These are phyloP conservation scores for Acanthosepion esculentum DNA, from an alignment of 2,888 invertebrate species.

Conservation along the genomic window DNA sequence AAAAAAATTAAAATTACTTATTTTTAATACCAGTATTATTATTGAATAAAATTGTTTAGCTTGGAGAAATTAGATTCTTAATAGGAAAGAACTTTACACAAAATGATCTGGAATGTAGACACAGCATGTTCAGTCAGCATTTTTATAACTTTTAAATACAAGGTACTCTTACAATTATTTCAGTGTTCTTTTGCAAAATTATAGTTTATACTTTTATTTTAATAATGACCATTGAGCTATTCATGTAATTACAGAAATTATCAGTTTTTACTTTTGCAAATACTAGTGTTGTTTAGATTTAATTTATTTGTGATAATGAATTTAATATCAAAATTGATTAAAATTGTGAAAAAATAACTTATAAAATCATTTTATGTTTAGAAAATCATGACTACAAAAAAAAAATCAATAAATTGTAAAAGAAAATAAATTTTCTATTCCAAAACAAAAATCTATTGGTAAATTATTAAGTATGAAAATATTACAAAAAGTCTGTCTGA, in stretches of 20 bases:
- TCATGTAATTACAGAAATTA: neutral
- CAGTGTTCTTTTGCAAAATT: neutral
- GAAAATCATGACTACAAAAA: neutral
- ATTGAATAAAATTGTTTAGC: neutral
- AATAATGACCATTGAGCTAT: neutral
- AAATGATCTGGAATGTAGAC: neutral
- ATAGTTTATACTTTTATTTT: neutral
- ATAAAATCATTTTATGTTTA: neutral
- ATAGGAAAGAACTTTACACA: neutral
- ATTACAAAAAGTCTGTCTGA: neutral
- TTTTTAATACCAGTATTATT: neutral
- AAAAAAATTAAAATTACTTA: neutral
- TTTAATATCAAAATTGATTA: neutral
- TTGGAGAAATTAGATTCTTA: neutral
- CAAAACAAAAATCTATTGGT: neutral
- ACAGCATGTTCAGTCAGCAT: neutral
- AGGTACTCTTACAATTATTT: neutral
- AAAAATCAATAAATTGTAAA: neutral
- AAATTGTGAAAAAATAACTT: neutral
- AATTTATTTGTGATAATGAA: neutral
- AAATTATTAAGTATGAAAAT: neutral
- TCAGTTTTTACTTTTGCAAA: neutral
- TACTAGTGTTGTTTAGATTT: neutral
- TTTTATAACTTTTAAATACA: neutral
- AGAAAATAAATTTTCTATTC: neutral